Conservation (phyloP, 2,113 vertebrate genomes). For the Sminthopsis crassicaudata region DNA sequence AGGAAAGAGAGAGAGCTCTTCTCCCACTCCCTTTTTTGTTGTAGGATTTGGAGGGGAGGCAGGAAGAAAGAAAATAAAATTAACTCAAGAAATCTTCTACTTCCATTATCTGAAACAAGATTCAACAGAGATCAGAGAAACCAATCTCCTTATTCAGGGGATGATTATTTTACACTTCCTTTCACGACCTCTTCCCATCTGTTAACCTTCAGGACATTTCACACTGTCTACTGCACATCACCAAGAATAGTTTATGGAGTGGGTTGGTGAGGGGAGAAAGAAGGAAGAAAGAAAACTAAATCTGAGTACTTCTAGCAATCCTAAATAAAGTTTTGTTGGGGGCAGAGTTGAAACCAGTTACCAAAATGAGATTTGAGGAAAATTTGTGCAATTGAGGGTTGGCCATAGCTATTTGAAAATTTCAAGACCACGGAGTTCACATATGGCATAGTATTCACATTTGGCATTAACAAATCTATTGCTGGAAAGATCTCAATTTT, state of each 20-base stretch:
- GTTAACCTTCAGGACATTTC: neutral
- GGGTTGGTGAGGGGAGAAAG: neutral
- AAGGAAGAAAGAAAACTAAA: neutral
- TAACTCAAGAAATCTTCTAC: neutral
- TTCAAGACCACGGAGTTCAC: neutral
- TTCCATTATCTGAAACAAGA: neutral
- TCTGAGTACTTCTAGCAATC: neutral
- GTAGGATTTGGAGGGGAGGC: neutral
- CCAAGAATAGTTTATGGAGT: neutral
- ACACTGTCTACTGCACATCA: neutral
- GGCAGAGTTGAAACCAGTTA: neutral
- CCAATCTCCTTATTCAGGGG: constrained; percentile 1
- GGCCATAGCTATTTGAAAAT: neutral
- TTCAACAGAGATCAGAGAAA: neutral
- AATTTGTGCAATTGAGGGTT: neutral
- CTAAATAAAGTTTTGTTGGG: neutral
- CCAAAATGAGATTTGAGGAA: neutral
- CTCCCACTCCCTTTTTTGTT: neutral
- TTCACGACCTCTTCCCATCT: neutral
- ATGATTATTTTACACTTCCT: neutral
- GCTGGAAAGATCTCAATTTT: neutral
- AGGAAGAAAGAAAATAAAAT: neutral
- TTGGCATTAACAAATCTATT: neutral
- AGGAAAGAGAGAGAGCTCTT: neutral
- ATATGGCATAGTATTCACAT: neutral